Evolutionary conservation across 2,888 invertebrate genomes (phyloP).

Genomic region (Amiota minor): DNA sequence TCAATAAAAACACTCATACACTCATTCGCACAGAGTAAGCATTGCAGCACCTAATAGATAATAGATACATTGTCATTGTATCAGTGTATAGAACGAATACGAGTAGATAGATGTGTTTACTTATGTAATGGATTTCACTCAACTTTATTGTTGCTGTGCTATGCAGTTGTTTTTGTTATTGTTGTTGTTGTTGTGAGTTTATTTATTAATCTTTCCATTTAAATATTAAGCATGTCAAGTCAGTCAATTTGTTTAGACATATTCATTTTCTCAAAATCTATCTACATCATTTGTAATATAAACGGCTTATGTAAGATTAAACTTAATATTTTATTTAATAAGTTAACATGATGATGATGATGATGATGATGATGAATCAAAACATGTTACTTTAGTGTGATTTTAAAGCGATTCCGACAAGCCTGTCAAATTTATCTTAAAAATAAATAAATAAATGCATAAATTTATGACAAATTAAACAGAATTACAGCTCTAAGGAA

Average conservation of each 20-base stretch:
- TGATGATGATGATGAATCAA: too few relatives aligned
- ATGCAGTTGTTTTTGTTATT: not conserved
- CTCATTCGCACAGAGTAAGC: not conserved
- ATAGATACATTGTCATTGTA: not conserved
- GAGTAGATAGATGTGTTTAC: not conserved
- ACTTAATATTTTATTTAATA: conserved; percentile 9
- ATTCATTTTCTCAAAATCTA: not conserved
- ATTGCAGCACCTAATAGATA: not conserved
- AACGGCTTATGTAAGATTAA: conserved; percentile 4
- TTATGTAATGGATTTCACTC: conserved; percentile 1
- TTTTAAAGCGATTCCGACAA: too few relatives aligned
- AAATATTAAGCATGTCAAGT: conserved; percentile 9
- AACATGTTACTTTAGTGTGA: too few relatives aligned
- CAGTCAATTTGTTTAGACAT: not conserved
- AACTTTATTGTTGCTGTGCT: not conserved
- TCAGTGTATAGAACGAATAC: not conserved
- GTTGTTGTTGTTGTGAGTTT: not conserved
- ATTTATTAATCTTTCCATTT: conserved; percentile 19
- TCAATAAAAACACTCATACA: not conserved
- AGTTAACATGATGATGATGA: too few relatives aligned
- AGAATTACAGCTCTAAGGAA: too few relatives aligned
- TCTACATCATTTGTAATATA: not conserved
- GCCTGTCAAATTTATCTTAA: too few relatives aligned
- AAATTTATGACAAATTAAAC: too few relatives aligned
- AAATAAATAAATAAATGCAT: too few relatives aligned